Percentiles rank a stretch among this genome's conserved stretches.
Conservation (phyloP, 2,113 vertebrate species). For the Poeciliopsis occidentalis region DNA sequence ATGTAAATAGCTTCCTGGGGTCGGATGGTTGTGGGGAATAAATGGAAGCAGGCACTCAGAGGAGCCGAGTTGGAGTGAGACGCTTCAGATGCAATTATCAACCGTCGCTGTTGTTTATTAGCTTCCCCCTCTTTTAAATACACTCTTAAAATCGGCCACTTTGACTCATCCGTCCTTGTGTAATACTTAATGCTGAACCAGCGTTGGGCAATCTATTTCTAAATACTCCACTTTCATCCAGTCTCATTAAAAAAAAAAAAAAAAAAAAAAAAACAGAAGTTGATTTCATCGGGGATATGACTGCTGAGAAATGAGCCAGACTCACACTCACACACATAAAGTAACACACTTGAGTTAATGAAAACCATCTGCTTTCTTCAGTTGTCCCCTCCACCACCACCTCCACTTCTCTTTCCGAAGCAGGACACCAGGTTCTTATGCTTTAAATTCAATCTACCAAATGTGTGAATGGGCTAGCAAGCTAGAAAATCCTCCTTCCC, state of each 20-base stretch:
- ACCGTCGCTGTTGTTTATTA: slow-evolving; percentile 21
- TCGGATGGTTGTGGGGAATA: not conserved
- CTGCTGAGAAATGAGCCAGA: slow-evolving; percentile 25
- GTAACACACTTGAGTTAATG: slow-evolving; percentile 34
- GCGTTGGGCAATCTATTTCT: slow-evolving; percentile 52
- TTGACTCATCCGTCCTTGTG: slow-evolving; percentile 28
- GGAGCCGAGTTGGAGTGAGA: slow-evolving; percentile 1
- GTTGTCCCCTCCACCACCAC: not conserved
- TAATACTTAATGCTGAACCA: slow-evolving; percentile 41
- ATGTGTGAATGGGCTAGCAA: slow-evolving; percentile 17
- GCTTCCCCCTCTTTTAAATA: slow-evolving; percentile 12
- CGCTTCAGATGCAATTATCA: slow-evolving; percentile 23
- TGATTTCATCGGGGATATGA: slow-evolving; percentile 23
- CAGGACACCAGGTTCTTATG: slow-evolving; percentile 1
- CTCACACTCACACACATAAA: slow-evolving; percentile 11
- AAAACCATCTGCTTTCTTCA: slow-evolving; percentile 44
- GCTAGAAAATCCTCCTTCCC: slow-evolving; percentile 9
- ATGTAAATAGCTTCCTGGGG: not conserved
- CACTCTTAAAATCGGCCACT: slow-evolving; percentile 8
- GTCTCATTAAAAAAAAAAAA: slow-evolving; percentile 30
- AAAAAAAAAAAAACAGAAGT: slow-evolving; percentile 31
- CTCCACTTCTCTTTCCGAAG: not conserved
- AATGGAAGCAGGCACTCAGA: not conserved
- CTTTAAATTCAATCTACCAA: slow-evolving; percentile 14
- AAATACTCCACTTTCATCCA: slow-evolving; percentile 31